Base-by-base conservation (phyloP, 2,888 invertebrate species). In the Tanaodytes sp. region DNA sequence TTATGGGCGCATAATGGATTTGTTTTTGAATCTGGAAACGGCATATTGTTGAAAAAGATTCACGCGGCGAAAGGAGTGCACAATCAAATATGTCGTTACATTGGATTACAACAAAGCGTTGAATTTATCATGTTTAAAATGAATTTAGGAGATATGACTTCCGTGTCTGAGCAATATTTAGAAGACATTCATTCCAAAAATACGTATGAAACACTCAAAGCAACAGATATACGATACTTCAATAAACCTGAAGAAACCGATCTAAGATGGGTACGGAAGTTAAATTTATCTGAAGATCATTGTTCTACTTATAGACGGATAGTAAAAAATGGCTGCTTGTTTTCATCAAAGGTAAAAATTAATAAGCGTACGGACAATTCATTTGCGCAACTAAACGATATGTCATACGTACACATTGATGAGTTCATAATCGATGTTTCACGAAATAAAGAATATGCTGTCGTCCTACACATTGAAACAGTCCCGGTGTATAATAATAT, bases 1-100 rank as follows among this genome's bases (percentile, higher is more conserved):
- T 16, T 39, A 5, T 39, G 39, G 39, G 12, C 11, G 5, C 39
- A 39, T 12, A 39, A 11, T 39, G 39, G 39, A 15, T 39, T 39
- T 15, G 15, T 9, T 6, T 39, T 39, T 39, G 39, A 39, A 15
- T 39, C 39, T 5, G 14, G 16, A 16, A 39, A 39, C 9, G 14
- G 39, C 3, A 16, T 15, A 16, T 4, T 39, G 3, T 39, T 39
- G 12, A 39, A 16, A 39, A 39, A 16, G 16, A 15, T 39, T 39
- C 39, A 39, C 11, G 14, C 39, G 3, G 39, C 39, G 2, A 39
- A 39, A 39, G 39, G 39, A 6, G 39, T 39, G 14, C 16, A 15
- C 16, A 16, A 39, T 6, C 39, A 39, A 39, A 15, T 39, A 6
- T 16, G 16, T 5, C 2, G 39, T 15, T 39, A 6, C 12, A 6